A percentile compares a stretch with the other conserved stretches of the same genome.
Conservation (phyloP, 2,113 vertebrate genomes). For the Oophaga pumilio region DNA sequence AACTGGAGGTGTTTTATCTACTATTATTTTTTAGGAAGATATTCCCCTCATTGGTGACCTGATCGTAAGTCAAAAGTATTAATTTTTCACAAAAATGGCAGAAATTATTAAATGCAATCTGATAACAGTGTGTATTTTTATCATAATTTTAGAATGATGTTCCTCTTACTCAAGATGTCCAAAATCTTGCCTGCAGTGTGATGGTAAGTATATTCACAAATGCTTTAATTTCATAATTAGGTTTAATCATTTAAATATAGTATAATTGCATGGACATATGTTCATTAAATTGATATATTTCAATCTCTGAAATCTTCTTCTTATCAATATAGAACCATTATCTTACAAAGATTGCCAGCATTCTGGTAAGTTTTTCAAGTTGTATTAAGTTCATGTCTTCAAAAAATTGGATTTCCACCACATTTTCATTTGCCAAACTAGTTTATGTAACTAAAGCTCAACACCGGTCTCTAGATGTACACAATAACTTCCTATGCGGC, state of each 20-base stretch:
- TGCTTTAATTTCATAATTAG: neutral
- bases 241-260: neutral
- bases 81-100: neutral
- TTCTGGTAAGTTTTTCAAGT: constrained; percentile 37
- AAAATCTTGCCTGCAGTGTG: constrained; percentile 36
- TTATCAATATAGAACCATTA: constrained; percentile 4
- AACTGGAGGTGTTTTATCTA: neutral
- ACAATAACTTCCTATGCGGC: too few species aligned
- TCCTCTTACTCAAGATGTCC: constrained; percentile 48
- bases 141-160: constrained; percentile 26
- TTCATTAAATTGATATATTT: neutral
- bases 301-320: neutral
- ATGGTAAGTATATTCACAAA: constrained; percentile 8
- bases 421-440: too few species aligned
- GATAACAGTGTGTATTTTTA: neutral
- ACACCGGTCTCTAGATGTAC: too few species aligned
- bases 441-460: too few species aligned
- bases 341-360: constrained; percentile 18
- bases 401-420: too few species aligned
- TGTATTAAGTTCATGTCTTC: neutral
- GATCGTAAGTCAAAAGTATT: neutral
- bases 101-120: neutral
- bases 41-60: constrained; percentile 47
- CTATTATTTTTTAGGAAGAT: constrained; percentile 24
- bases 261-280: neutral